These are phyloP conservation scores for Scarus forsteni DNA, from an alignment of 2,797 vertebrate genomes.

Conservation along the genomic window DNA sequence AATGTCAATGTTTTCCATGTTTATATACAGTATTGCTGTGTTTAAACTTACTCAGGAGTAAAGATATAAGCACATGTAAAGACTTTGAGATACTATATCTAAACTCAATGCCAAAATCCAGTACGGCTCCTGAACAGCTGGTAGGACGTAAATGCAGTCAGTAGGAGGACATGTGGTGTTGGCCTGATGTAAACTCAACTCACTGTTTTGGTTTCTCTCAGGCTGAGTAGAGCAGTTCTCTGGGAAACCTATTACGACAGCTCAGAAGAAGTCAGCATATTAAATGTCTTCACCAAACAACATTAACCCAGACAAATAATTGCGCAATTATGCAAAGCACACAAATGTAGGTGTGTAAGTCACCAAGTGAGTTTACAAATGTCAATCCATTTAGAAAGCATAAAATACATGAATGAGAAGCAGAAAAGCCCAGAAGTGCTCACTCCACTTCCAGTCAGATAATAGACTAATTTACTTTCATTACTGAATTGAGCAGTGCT, in stretches of 20 bases:
- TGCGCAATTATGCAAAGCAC: constrained; percentile 18
- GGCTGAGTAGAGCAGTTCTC: constrained; percentile 2
- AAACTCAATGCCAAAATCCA: not conserved
- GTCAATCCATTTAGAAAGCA: constrained; percentile 29
- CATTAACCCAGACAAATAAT: constrained; percentile 41
- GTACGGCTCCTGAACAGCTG: not conserved
- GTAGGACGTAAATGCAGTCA: not conserved
- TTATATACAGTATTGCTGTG: not conserved
- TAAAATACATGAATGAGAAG: constrained; percentile 40
- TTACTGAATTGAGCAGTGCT: constrained; percentile 14
- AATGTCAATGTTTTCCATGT: not conserved
- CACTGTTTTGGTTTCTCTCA: not conserved
- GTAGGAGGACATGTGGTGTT: constrained; percentile 57
- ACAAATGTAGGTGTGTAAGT: constrained; percentile 20
- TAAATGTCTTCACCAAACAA: constrained; percentile 46
- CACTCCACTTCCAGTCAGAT: constrained; percentile 29
- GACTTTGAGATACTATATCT: not conserved
- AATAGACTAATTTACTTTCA: constrained; percentile 27
- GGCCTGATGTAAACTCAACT: constrained; percentile 24
- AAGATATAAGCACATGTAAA: not conserved
- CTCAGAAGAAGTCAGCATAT: constrained; percentile 41
- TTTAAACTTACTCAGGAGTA: not conserved
- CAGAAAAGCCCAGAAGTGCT: constrained; percentile 19
- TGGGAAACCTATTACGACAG: constrained; percentile 2
- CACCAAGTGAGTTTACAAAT: constrained; percentile 42